Evolutionary conservation across 2,888 invertebrate genomes (phyloP).

Genomic region (Conops quadrifasciatus): DNA sequence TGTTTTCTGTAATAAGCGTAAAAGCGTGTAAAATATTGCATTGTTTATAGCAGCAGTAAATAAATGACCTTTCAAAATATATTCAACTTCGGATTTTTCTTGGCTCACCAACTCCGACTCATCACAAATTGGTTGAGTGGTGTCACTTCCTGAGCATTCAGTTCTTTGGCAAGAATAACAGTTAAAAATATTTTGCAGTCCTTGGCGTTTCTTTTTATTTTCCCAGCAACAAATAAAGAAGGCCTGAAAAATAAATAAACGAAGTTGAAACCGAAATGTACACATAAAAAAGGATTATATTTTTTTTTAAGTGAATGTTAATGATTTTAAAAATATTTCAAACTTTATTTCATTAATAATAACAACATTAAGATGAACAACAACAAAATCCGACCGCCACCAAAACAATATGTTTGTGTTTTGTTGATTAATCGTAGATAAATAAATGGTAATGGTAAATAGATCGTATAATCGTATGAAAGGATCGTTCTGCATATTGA

Average conservation of each 20-base stretch:
- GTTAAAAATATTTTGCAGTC: conserved; percentile 42
- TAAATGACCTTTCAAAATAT: conserved; percentile 50
- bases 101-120: conserved; percentile 47
- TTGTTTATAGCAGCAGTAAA: too few relatives aligned
- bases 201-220: conserved; percentile 49
- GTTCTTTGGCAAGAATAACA: conserved; percentile 42
- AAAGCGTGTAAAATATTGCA: too few relatives aligned
- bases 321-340: not conserved
- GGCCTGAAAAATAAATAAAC: conserved; percentile 39
- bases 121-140: conserved; percentile 37
- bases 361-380: too few relatives aligned
- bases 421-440: not conserved
- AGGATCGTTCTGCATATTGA: too few relatives aligned
- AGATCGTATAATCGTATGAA: not conserved
- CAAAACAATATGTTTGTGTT: not conserved
- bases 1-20: conserved; percentile 43
- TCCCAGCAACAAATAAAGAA: conserved; percentile 55
- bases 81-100: conserved; percentile 53
- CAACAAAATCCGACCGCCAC: not conserved
- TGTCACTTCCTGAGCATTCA: conserved; percentile 19
- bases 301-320: too few relatives aligned
- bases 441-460: not conserved
- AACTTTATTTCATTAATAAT: too few relatives aligned
- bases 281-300: too few relatives aligned
- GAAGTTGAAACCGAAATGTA: too few relatives aligned